Evolutionary conservation across 2,113 vertebrate genomes (phyloP).

Genomic region (Daphoenositta chrysoptera): DNA sequence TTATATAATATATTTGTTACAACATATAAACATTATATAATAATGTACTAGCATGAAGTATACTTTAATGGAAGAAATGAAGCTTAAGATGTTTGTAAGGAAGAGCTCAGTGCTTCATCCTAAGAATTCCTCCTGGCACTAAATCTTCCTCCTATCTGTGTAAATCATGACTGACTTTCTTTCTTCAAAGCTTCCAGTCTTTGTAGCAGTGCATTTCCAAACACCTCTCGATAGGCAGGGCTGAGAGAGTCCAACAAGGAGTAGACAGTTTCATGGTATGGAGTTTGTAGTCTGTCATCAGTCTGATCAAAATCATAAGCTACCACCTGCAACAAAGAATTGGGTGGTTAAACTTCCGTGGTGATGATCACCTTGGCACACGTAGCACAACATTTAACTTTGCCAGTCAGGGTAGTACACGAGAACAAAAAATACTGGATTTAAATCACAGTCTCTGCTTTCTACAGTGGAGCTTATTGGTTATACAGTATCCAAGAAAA

Average conservation of each 20-base stretch:
- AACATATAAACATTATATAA: not conserved
- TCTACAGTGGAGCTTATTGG: not conserved
- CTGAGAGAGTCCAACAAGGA: constrained; percentile 93
- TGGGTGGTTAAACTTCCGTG: not conserved
- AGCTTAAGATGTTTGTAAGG: not conserved
- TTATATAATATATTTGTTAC: not conserved
- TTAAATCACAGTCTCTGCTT: not conserved
- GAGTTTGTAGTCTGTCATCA: constrained; percentile 80
- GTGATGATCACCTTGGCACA: not conserved
- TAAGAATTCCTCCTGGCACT: not conserved
- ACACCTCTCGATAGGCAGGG: constrained; percentile 94
- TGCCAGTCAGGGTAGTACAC: not conserved
- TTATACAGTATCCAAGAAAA: not conserved
- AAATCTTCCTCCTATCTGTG: not conserved
- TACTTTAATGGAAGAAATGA: constrained; percentile 23
- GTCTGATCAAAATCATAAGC: constrained; percentile 89
- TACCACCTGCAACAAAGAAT: constrained; percentile 81
- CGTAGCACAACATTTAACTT: not conserved
- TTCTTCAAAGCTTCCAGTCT: constrained; percentile 89
- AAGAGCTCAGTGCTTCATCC: not conserved
- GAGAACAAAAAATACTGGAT: not conserved
- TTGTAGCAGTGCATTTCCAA: constrained; percentile 92
- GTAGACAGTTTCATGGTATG: constrained; percentile 95
- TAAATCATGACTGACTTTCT: constrained; percentile 78
- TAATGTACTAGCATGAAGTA: not conserved